Evolutionary conservation across 2,797 vertebrate species (phyloP).

Genomic region (Xenentodon cancila): DNA sequence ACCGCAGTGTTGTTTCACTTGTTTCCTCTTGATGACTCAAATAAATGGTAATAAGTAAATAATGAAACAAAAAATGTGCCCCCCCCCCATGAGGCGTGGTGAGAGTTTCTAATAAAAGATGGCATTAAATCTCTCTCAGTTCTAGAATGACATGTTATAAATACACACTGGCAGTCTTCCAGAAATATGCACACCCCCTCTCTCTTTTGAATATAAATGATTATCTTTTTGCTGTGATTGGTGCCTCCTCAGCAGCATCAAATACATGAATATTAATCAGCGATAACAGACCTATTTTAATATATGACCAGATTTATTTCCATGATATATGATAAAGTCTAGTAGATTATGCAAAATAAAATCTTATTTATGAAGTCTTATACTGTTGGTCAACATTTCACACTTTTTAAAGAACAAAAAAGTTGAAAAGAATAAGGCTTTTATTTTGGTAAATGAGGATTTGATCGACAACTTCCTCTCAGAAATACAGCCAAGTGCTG

Average conservation of each 20-base stretch:
- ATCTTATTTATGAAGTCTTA: constrained; percentile 24
- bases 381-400: not conserved
- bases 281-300: constrained; percentile 35
- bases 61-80: constrained; percentile 1
- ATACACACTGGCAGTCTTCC: constrained; percentile 37
- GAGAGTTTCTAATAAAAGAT: constrained; percentile 43
- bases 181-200: constrained; percentile 9
- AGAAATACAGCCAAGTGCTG: not conserved
- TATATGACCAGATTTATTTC: constrained; percentile 33
- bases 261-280: constrained; percentile 48
- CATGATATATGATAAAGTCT: constrained; percentile 8
- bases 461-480: constrained; percentile 1
- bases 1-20: constrained; percentile 5
- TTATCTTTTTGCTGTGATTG: constrained; percentile 23
- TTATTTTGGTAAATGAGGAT: constrained; percentile 19
- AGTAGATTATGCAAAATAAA: constrained; percentile 23
- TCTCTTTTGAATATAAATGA: constrained; percentile 19
- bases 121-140: constrained; percentile 10
- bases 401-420: not conserved
- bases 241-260: constrained; percentile 14
- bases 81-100: constrained; percentile 27
- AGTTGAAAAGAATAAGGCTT: constrained; percentile 14
- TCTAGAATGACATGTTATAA: constrained; percentile 50
- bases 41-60: not conserved
- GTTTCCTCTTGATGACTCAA: constrained; percentile 34